These are phyloP conservation scores for Zeus faber DNA, from an alignment of 2,113 vertebrate species.

Conservation along the genomic window DNA sequence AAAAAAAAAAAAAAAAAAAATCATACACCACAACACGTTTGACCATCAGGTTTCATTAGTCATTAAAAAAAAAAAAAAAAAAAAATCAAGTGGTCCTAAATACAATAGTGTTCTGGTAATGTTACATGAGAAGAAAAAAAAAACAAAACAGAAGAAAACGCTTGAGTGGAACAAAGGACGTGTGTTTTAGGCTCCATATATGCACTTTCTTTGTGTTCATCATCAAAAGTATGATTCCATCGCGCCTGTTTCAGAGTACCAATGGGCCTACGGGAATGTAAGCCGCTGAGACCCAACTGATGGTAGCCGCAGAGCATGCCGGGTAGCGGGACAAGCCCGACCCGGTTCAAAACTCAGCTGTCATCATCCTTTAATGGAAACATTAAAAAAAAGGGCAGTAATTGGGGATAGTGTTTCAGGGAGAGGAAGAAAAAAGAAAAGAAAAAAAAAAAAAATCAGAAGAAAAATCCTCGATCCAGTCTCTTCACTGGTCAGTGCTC, in stretches of 20 bases:
- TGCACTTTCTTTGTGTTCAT: not conserved
- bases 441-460: not conserved
- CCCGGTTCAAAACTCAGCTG: too few relatives aligned
- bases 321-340: too few relatives aligned
- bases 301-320: too few relatives aligned
- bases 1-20: slow-evolving; percentile 52
- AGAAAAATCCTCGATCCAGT: slow-evolving; percentile 1
- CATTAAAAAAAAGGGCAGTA: too few relatives aligned
- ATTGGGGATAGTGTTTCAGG: not conserved
- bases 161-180: slow-evolving; percentile 20
- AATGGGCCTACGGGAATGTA: not conserved
- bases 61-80: slow-evolving; percentile 35
- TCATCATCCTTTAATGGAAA: too few relatives aligned
- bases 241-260: not conserved
- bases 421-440: not conserved
- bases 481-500: slow-evolving; percentile 13
- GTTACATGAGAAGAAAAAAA: slow-evolving; percentile 36
- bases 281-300: not conserved
- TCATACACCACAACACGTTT: slow-evolving; percentile 69
- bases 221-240: too few relatives aligned
- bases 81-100: slow-evolving; percentile 66
- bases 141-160: slow-evolving; percentile 18
- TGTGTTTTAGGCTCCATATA: not conserved
- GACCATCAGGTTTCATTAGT: slow-evolving; percentile 57
- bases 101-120: slow-evolving; percentile 62